A percentile compares a stretch with the other conserved stretches of the same genome.
phyloP scores from a whole-genome alignment of 2,888 invertebrate genomes.

The Operophtera brumata region DNA sequence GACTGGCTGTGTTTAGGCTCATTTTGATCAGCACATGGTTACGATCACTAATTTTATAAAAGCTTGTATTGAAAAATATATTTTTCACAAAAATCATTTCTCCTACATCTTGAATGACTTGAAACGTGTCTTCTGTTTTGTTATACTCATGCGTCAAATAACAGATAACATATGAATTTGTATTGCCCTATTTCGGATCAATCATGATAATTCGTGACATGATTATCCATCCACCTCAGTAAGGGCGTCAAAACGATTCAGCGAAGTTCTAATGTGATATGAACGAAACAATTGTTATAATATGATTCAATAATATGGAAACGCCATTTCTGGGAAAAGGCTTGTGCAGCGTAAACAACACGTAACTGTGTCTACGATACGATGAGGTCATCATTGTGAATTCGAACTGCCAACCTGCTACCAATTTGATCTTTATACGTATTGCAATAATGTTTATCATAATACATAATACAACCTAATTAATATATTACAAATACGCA shows the following conservation, averaged over 20 bases:
- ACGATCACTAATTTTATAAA: no score
- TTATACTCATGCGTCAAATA: no score
- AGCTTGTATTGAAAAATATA: no score
- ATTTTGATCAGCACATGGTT: no score
- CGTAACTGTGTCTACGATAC: constrained; percentile 7
- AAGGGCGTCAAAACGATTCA: constrained; percentile 6
- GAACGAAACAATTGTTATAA: constrained; percentile 13
- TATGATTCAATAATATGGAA: constrained; percentile 15
- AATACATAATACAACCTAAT: no score
- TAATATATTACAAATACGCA: no score
- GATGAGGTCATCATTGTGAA: constrained; percentile 15
- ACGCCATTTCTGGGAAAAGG: constrained; percentile 17
- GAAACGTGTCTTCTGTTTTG: no score
- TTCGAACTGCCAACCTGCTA: neutral
- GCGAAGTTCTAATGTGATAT: constrained; percentile 7
- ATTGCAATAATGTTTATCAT: neutral
- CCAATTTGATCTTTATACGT: neutral
- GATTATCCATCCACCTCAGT: neutral
- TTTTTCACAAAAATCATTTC: no score
- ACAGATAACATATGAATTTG: neutral
- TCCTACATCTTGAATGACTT: no score
- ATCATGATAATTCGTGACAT: constrained; percentile 1
- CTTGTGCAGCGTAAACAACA: constrained; percentile 9
- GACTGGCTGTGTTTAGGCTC: no score
- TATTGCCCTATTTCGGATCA: constrained; percentile 1